phyloP scores from a whole-genome alignment of 2,888 invertebrate species.

The Dryococelus australis region DNA sequence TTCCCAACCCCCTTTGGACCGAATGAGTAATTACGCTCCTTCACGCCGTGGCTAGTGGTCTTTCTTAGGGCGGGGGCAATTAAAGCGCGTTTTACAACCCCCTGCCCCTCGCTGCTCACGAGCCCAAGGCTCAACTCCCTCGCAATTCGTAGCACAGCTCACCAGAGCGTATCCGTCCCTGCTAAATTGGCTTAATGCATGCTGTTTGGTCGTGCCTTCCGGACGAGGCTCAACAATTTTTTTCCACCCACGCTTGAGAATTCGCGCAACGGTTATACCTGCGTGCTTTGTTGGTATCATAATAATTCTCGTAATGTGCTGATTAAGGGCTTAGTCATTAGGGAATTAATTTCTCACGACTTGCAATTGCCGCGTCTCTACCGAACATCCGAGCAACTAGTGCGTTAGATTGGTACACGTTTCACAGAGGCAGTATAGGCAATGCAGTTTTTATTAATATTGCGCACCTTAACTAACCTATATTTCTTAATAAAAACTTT shows the following conservation, averaged over 20 bases:
- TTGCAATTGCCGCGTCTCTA: background rate
- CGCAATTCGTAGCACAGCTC: background rate
- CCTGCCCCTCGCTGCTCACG: background rate
- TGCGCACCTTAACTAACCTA: no score
- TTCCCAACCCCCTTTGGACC: background rate
- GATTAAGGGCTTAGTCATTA: background rate
- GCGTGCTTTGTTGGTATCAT: background rate
- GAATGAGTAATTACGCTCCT: background rate
- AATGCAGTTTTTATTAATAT: no score
- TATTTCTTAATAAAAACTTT: no score
- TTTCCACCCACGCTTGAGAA: background rate
- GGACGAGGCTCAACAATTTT: background rate
- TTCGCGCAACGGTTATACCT: conserved; percentile 5
- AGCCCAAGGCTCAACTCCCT: background rate
- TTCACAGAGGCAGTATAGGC: no score
- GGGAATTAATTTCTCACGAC: background rate
- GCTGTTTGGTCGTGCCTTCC: background rate
- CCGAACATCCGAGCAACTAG: no score
- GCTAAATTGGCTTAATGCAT: conserved; percentile 12
- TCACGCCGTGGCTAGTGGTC: background rate
- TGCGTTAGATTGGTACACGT: no score
- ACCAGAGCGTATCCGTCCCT: background rate
- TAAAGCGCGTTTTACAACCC: background rate
- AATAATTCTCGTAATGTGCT: background rate
- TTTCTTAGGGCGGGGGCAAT: background rate